Evolutionary conservation across 2,888 invertebrate genomes (phyloP).

Genomic region (Aleiodes testaceus): DNA sequence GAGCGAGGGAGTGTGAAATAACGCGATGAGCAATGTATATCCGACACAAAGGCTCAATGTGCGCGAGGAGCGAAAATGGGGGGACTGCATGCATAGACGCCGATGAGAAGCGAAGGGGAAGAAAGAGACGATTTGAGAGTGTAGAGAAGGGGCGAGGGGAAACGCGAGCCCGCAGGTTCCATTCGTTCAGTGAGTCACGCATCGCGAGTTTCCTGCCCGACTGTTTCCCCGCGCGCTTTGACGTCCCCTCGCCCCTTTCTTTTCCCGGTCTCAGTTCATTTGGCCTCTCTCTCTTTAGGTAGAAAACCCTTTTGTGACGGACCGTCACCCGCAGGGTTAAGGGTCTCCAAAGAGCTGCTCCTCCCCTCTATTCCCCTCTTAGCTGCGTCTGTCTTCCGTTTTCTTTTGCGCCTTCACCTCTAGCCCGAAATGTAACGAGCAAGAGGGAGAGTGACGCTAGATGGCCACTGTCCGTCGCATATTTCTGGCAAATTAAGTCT

Average conservation of each 20-base stretch:
- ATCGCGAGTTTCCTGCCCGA: slow-evolving; percentile 71
- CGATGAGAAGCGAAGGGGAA: slow-evolving; percentile 4
- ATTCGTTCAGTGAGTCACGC: slow-evolving; percentile 71
- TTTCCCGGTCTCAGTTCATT: slow-evolving; percentile 45
- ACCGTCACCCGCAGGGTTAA: slow-evolving; percentile 71
- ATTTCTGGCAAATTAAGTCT: slow-evolving; percentile 57
- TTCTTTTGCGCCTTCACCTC: slow-evolving; percentile 42
- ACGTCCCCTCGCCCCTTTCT: slow-evolving; percentile 45
- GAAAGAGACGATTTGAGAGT: slow-evolving; percentile 20
- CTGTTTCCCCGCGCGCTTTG: slow-evolving; percentile 39
- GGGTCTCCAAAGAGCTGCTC: slow-evolving; percentile 67
- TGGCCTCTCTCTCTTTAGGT: slow-evolving; percentile 44
- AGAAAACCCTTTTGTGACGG: slow-evolving; percentile 63
- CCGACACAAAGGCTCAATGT: slow-evolving; percentile 43
- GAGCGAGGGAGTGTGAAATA: slow-evolving; percentile 68
- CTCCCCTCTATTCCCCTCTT: slow-evolving; percentile 38
- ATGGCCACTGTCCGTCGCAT: slow-evolving; percentile 51
- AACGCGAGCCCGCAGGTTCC: slow-evolving; percentile 67
- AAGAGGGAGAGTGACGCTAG: slow-evolving; percentile 54
- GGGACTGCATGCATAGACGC: slow-evolving; percentile 6
- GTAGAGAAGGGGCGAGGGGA: slow-evolving; percentile 52
- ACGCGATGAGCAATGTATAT: slow-evolving; percentile 62
- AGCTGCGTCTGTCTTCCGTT: slow-evolving; percentile 43
- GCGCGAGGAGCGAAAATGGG: slow-evolving; percentile 42
- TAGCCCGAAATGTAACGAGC: not conserved